phyloP scores from a whole-genome alignment of 2,888 invertebrate genomes.

The Aelia acuminata region DNA sequence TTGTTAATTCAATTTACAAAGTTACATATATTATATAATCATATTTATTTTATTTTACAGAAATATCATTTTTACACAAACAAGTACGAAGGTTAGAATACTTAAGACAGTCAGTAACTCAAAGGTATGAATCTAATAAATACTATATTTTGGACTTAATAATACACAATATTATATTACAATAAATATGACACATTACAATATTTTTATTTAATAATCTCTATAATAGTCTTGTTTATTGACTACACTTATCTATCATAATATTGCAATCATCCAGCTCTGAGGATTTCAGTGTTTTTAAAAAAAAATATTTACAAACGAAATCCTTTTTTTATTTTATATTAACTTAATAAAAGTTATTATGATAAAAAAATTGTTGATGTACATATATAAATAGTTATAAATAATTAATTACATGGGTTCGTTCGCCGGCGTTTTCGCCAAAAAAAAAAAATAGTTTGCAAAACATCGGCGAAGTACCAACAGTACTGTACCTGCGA shows the following conservation, averaged over 20 bases:
- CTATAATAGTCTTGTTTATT: constrained; percentile 21
- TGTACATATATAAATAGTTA: background rate
- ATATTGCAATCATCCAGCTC: constrained; percentile 59
- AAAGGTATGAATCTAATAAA: constrained; percentile 9
- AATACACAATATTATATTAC: background rate
- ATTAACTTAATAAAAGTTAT: background rate
- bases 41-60: constrained; percentile 24
- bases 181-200: constrained; percentile 42
- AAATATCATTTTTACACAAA: background rate
- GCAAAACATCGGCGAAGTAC: constrained; percentile 45
- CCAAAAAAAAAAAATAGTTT: no score
- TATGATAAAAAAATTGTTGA: background rate
- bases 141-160: constrained; percentile 34
- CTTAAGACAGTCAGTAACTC: background rate
- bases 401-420: constrained; percentile 36
- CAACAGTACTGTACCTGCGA: constrained; percentile 10
- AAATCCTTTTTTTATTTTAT: background rate
- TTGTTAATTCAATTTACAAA: background rate
- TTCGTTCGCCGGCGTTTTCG: constrained; percentile 50
- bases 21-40: background rate
- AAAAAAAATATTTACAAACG: background rate
- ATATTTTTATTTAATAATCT: background rate
- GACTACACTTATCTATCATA: constrained; percentile 2
- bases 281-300: background rate
- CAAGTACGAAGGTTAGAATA: constrained; percentile 21